phyloP scores from a whole-genome alignment of 2,797 vertebrate genomes.

The Eupleurogrammus muticus region DNA sequence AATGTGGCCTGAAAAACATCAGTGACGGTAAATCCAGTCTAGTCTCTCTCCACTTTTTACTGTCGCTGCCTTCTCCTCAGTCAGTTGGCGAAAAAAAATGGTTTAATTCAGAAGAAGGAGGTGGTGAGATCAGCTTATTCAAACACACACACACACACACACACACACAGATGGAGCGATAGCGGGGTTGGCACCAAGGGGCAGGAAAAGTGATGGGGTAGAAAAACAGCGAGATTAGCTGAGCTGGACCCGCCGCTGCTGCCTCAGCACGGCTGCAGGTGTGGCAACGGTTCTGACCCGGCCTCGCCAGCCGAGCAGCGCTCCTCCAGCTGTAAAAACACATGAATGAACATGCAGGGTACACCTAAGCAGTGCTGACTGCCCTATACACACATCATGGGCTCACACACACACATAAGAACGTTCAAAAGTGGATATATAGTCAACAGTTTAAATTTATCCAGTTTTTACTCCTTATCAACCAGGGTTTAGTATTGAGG shows the following conservation, averaged over 20 bases:
- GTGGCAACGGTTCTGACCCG: slow-evolving; percentile 73
- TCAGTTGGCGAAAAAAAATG: slow-evolving; percentile 2
- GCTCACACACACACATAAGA: background rate
- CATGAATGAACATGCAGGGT: slow-evolving; percentile 43
- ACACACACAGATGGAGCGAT: slow-evolving; percentile 51
- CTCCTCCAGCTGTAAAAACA: slow-evolving; percentile 84
- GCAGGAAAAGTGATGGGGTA: slow-evolving; percentile 57
- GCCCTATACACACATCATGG: slow-evolving; percentile 10
- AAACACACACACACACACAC: slow-evolving; percentile 19
- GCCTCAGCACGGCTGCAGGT: slow-evolving; percentile 83
- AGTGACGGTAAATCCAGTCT: slow-evolving; percentile 41
- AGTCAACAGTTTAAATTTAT: too few species aligned
- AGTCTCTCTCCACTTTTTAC: slow-evolving; percentile 12
- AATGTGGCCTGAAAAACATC: slow-evolving; percentile 50
- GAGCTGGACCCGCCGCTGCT: slow-evolving; percentile 64
- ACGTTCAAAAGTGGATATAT: too few species aligned
- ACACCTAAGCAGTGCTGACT: slow-evolving; percentile 17
- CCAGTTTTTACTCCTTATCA: too few species aligned
- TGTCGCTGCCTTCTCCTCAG: background rate
- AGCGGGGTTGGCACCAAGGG: slow-evolving; percentile 39
- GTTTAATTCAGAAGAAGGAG: background rate
- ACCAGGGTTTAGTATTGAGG: too few species aligned
- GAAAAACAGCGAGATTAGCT: slow-evolving; percentile 77
- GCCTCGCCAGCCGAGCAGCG: slow-evolving; percentile 59
- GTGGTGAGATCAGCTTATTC: background rate